Percentiles rank a stretch among this genome's conserved stretches.
phyloP scores from a whole-genome alignment of 2,797 vertebrate species.

The Scolopax rusticola region DNA sequence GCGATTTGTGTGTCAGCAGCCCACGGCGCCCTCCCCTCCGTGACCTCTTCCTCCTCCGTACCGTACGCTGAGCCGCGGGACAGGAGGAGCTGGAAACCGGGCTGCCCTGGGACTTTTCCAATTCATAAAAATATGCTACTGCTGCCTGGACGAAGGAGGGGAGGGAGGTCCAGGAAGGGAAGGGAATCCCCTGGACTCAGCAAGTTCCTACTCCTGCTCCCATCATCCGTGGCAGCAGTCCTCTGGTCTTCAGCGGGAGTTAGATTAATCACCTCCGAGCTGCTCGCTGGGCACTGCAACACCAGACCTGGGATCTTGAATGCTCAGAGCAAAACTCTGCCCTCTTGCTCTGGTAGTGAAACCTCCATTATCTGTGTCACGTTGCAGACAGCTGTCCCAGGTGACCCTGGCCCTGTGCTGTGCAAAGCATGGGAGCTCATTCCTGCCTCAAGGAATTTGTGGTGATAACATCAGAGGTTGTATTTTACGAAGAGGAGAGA shows the following conservation, averaged over 20 bases:
- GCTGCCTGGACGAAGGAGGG: not conserved
- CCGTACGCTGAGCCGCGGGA: not conserved
- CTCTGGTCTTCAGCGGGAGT: not conserved
- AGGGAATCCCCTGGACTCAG: slow-evolving; percentile 54
- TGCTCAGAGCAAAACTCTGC: not conserved
- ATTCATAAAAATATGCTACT: not conserved
- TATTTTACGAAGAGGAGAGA: not conserved
- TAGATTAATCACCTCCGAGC: accelerated
- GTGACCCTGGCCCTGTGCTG: not conserved
- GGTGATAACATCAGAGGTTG: not conserved
- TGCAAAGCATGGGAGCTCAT: not conserved
- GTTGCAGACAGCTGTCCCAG: not conserved
- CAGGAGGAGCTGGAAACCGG: not conserved
- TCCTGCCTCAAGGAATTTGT: not conserved
- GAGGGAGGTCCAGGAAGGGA: slow-evolving; percentile 6
- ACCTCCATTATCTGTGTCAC: not conserved
- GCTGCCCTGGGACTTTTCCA: slow-evolving; percentile 57
- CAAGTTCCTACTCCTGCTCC: slow-evolving; percentile 2
- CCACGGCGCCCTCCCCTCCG: not conserved
- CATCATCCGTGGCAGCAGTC: not conserved
- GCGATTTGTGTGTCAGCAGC: slow-evolving; percentile 12
- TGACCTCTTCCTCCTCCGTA: slow-evolving; percentile 49
- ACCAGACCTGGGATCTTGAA: not conserved
- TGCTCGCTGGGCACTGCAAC: accelerated
- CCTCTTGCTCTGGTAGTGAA: not conserved